Evolutionary conservation across 2,113 vertebrate genomes (phyloP).

Genomic region (Leptobrachium leishanense): DNA sequence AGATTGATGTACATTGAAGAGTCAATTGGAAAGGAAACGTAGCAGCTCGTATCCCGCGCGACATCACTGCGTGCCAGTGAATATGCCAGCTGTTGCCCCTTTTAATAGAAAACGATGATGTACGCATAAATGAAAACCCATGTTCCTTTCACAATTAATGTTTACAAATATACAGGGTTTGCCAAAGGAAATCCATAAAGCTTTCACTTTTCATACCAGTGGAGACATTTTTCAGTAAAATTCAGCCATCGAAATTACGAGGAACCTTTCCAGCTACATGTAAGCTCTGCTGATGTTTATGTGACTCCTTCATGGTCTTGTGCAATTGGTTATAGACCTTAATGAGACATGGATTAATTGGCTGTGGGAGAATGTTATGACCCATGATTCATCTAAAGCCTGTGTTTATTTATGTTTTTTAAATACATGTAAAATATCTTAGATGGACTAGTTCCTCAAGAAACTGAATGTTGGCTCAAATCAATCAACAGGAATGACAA

Average conservation of each 20-base stretch:
- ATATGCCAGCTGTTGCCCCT: background rate
- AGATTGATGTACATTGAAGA: background rate
- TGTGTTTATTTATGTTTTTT: too few species aligned
- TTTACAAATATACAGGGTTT: too few species aligned
- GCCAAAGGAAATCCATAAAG: background rate
- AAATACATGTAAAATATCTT: too few species aligned
- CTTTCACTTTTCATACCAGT: background rate
- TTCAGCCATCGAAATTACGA: too few species aligned
- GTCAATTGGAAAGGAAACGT: background rate
- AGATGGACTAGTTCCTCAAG: too few species aligned
- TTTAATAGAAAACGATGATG: background rate
- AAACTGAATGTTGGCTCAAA: too few species aligned
- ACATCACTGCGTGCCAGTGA: background rate
- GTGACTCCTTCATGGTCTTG: constrained; percentile 23
- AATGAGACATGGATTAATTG: constrained; percentile 30
- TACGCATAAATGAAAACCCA: background rate
- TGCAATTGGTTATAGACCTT: constrained; percentile 41
- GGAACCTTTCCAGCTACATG: too few species aligned
- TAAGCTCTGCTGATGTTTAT: constrained; percentile 3
- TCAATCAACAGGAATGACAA: too few species aligned
- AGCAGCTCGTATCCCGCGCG: background rate
- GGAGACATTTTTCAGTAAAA: too few species aligned
- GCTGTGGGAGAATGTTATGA: constrained; percentile 10
- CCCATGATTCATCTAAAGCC: too few species aligned
- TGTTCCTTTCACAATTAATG: background rate